Conservation (phyloP, 2,113 vertebrate genomes). For the Poeciliopsis occidentalis region DNA sequence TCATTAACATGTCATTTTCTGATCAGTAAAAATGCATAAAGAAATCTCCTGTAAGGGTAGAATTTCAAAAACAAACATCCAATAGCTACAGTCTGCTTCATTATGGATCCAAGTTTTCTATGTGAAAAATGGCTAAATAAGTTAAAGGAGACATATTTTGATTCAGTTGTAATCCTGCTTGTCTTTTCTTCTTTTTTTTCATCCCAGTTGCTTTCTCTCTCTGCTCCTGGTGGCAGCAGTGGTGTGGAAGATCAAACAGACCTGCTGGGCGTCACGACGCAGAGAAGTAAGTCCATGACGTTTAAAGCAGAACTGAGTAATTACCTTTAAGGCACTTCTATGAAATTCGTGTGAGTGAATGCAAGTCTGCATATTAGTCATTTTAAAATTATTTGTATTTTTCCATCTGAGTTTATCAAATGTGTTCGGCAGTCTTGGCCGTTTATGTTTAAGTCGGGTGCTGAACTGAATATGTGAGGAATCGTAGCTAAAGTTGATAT, state of each 20-base stretch:
- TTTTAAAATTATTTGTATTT: no score
- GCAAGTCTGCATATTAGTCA: neutral
- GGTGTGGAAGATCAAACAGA: constrained; percentile 99
- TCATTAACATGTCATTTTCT: neutral
- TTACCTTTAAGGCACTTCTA: neutral
- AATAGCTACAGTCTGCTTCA: neutral
- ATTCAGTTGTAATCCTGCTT: neutral
- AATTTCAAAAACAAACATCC: neutral
- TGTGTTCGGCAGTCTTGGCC: no score
- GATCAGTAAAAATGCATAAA: no score
- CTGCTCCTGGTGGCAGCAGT: constrained; percentile 97
- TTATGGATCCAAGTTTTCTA: neutral
- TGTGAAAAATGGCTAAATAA: neutral
- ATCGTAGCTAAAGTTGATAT: no score
- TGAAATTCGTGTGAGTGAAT: neutral
- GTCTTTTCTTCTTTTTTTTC: neutral
- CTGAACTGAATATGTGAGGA: no score
- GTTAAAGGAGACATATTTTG: neutral
- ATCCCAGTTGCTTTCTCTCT: constrained; percentile 94
- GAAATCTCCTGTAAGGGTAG: no score
- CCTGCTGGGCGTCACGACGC: constrained; percentile 97
- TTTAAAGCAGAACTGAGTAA: neutral
- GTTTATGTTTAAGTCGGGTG: no score
- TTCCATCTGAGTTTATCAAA: no score
- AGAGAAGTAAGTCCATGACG: constrained; percentile 88